These are phyloP conservation scores for Manacus vitellinus DNA, from an alignment of 2,113 vertebrate genomes.

Conservation along the genomic window DNA sequence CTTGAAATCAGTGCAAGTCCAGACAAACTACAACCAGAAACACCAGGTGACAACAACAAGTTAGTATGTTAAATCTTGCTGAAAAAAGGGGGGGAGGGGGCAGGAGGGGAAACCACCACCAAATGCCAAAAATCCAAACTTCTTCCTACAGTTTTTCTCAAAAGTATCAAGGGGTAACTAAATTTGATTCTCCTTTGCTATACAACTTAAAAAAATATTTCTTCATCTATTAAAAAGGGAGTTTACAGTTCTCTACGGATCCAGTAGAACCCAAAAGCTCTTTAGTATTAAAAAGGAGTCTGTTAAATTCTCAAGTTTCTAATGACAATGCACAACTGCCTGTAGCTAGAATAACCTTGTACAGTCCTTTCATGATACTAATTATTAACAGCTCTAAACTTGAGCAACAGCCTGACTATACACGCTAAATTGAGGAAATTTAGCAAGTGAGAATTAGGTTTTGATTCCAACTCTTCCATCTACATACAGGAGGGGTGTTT, in stretches of 20 bases:
- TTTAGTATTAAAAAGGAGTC: background rate
- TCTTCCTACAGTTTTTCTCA: background rate
- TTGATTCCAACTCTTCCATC: background rate
- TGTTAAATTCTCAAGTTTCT: background rate
- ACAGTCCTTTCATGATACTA: background rate
- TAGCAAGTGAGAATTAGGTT: background rate
- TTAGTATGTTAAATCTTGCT: background rate
- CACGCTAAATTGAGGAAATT: accelerated
- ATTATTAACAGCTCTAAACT: background rate
- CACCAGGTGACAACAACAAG: background rate
- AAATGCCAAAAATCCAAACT: background rate
- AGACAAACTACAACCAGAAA: background rate
- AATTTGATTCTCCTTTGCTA: background rate
- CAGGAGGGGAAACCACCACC: accelerated
- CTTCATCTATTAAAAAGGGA: background rate
- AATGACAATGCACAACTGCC: background rate
- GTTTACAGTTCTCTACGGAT: background rate
- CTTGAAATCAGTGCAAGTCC: background rate
- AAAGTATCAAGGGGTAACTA: background rate
- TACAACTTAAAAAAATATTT: background rate
- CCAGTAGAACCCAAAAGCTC: background rate
- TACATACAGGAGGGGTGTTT: background rate
- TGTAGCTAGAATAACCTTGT: background rate
- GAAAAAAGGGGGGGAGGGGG: accelerated
- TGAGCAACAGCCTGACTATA: background rate